A percentile compares a stretch with the other conserved stretches of the same genome.
Evolutionary conservation across 1,140 invertebrate species (phyloP).

Genomic region (Medauroidea extradentata): DNA sequence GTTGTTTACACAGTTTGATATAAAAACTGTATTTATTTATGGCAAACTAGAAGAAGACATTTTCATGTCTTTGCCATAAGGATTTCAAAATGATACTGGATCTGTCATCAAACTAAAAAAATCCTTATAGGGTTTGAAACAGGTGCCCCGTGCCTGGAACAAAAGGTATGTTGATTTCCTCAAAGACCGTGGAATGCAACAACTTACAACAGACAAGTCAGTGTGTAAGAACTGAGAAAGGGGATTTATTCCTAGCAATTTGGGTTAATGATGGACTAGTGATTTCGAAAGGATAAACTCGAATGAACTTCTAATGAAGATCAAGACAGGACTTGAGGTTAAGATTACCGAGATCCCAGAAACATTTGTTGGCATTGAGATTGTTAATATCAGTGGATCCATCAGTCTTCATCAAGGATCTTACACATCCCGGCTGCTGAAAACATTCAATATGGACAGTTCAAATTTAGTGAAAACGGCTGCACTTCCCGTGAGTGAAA

Average conservation of each 20-base stretch:
- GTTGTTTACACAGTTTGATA: conserved; percentile 31
- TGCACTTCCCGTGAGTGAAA: neutral
- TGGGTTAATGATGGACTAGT: no score
- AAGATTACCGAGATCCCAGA: no score
- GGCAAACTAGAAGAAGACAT: conserved; percentile 41
- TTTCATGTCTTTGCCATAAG: conserved; percentile 41
- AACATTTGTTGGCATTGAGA: no score
- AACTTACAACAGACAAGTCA: no score
- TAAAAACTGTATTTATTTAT: conserved; percentile 42
- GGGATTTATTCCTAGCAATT: no score
- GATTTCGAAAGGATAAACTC: no score
- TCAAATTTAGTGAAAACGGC: conserved; percentile 19
- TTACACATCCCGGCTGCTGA: conserved; percentile 21
- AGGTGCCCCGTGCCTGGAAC: conserved; percentile 42
- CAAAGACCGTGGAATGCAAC: no score
- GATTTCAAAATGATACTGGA: conserved; percentile 27
- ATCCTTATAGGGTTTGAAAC: conserved; percentile 43
- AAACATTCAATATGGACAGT: conserved; percentile 22
- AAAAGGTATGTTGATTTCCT: conserved; percentile 12
- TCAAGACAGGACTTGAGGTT: no score
- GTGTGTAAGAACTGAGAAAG: no score
- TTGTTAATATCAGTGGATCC: no score
- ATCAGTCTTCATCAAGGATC: conserved; percentile 20
- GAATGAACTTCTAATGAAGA: no score
- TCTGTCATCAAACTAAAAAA: conserved; percentile 36